Conservation (phyloP, 2,888 invertebrate species). For the Crematogaster levior region DNA sequence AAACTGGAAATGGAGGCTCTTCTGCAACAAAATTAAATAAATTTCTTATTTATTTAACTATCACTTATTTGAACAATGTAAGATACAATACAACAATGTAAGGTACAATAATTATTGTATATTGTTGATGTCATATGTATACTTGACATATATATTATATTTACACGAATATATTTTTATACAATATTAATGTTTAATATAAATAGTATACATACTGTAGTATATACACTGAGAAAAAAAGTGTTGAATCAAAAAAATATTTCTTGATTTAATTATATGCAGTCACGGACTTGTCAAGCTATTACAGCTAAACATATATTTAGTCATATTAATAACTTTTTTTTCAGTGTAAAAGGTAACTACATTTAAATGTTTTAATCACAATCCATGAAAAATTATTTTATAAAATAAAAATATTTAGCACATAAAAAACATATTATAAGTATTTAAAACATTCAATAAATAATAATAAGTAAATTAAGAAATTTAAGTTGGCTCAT, state of each 20-base stretch:
- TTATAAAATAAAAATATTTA: neutral
- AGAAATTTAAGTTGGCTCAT: neutral
- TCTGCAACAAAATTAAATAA: slow-evolving; percentile 69
- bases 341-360: no score
- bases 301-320: no score
- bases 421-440: neutral
- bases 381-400: neutral
- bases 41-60: neutral
- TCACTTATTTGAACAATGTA: neutral
- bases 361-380: neutral
- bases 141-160: neutral
- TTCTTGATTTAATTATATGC: no score
- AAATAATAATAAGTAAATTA: neutral
- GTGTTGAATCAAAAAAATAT: no score
- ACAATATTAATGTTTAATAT: neutral
- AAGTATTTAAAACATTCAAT: neutral
- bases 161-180: neutral
- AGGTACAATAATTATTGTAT: neutral
- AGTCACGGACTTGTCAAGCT: no score
- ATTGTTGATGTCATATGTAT: neutral
- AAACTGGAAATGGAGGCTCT: slow-evolving; percentile 80
- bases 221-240: no score
- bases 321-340: no score
- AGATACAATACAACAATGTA: no score
- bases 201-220: no score